Base-by-base conservation (phyloP, 2,888 invertebrate genomes). In the Lithodes maja region DNA sequence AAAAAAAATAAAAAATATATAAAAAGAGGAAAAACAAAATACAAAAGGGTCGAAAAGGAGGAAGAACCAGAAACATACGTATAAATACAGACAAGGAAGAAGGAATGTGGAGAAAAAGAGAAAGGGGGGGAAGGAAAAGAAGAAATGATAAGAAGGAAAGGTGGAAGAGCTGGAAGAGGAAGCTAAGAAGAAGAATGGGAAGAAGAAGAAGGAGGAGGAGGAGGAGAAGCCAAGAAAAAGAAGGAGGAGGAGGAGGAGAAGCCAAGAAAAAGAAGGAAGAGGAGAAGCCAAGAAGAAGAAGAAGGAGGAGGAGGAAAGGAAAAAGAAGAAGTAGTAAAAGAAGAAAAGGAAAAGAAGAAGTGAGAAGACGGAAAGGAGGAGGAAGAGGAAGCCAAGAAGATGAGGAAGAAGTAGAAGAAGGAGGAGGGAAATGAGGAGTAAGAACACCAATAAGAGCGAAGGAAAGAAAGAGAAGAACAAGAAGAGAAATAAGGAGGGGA, bases 61-160 rank as follows among this genome's bases (percentile, higher is more conserved):
- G 17, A 5, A 17, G 15, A n/a, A 1, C 33, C 33, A 33, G 33
- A 33, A 33, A 33, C 33, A 33, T 33, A 33, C 33, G 50, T 3
- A 53, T 49, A 54, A n/a, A n/a, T 33, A 33, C 33, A 74, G 74
- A 17, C 12, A n/a, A n/a, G 5, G 78, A 9, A 15, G 33, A 12
- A 68, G 81, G 15, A 5, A 78, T 3, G 49, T 3, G 7, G 50
- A 49, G 1, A 78, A 50, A 78, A 15, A 78, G 33, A 81, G 61
- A 81, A 17, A 81, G 61, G 61, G 61, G 33, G 61, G 61, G 61
- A 81, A 33, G 61, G 81, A 61, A 33, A 81, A 33, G 17, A 33
- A 81, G 61, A 81, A 33, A 61, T 55, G n/a, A n/a, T 15, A n/a
- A 74, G 17, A 74, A 74, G 17, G 17, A n/a, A 74, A 74, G 15